Percentiles rank a stretch among this genome's conserved stretches.
Evolutionary conservation across 2,797 vertebrate genomes (phyloP).

Genomic region (Clarias pachynema): DNA sequence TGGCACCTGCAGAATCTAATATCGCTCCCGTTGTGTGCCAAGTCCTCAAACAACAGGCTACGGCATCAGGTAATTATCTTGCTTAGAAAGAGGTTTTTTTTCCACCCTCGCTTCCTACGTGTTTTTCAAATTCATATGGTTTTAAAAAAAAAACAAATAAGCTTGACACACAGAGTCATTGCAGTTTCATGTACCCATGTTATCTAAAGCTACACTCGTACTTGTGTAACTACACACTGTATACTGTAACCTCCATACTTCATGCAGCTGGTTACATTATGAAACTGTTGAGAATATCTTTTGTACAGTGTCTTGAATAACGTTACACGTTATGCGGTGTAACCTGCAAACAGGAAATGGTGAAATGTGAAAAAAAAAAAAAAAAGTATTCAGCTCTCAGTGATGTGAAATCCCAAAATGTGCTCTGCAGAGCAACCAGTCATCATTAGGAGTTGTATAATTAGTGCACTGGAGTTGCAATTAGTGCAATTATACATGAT

Average conservation of each 20-base stretch:
- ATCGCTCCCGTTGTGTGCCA: conserved; percentile 34
- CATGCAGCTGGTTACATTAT: not conserved
- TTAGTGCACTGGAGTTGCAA: not conserved
- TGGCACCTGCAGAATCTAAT: conserved; percentile 48
- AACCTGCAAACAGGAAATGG: not conserved
- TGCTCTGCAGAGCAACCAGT: not conserved
- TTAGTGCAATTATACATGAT: not conserved
- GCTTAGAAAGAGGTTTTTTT: conserved; percentile 18
- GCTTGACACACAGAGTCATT: not conserved
- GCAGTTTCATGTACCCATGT: too few species aligned
- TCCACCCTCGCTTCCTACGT: not conserved
- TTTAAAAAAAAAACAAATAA: not conserved
- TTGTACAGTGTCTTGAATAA: not conserved
- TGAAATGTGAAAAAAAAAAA: not conserved
- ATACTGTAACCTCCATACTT: not conserved
- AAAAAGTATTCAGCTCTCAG: not conserved
- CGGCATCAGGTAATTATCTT: conserved; percentile 41
- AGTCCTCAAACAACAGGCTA: conserved; percentile 41
- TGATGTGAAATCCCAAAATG: not conserved
- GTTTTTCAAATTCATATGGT: not conserved
- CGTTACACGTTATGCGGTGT: too few species aligned
- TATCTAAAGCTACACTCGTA: not conserved
- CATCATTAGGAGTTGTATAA: not conserved
- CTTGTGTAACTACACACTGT: not conserved
- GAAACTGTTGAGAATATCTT: not conserved